Percentiles rank a stretch among this genome's conserved stretches.
phyloP scores from a whole-genome alignment of 2,888 invertebrate species.

The Drosophila rubida region DNA sequence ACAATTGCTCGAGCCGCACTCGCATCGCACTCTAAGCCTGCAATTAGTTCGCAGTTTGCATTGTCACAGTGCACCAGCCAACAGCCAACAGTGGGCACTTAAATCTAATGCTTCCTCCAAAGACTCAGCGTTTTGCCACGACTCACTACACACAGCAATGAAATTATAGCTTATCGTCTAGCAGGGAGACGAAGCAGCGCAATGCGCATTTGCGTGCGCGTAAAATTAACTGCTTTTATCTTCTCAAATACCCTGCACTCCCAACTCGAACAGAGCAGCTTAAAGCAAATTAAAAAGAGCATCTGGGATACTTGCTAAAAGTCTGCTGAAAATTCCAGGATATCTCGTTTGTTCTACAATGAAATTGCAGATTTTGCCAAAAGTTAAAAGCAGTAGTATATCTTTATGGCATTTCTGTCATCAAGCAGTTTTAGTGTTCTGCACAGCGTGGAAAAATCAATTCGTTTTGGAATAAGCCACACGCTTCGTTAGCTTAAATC shows the following conservation, averaged over 20 bases:
- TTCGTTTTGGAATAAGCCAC: too few relatives aligned
- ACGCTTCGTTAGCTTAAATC: too few relatives aligned
- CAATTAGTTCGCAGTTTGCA: conserved; percentile 60
- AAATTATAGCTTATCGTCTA: conserved; percentile 11
- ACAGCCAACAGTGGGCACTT: conserved; percentile 46
- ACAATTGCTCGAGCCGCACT: conserved; percentile 16
- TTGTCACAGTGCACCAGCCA: conserved; percentile 31
- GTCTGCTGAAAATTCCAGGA: too few relatives aligned
- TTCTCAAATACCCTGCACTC: conserved; percentile 23
- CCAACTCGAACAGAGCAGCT: background rate
- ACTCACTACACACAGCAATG: conserved; percentile 17
- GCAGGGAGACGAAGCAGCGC: background rate
- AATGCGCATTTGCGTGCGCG: conserved; percentile 22
- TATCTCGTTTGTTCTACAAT: background rate
- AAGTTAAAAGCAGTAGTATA: too few relatives aligned
- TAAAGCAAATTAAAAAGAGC: too few relatives aligned
- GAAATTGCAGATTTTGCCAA: too few relatives aligned
- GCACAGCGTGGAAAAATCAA: too few relatives aligned
- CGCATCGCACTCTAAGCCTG: conserved; percentile 31
- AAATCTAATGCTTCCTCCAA: conserved; percentile 36
- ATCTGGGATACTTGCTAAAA: too few relatives aligned
- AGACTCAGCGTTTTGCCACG: conserved; percentile 14
- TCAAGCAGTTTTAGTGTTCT: too few relatives aligned
- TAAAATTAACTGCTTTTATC: conserved; percentile 66
- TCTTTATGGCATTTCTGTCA: too few relatives aligned